Conservation (phyloP, 2,888 invertebrate species). For the Aproaerema taeniolella region DNA sequence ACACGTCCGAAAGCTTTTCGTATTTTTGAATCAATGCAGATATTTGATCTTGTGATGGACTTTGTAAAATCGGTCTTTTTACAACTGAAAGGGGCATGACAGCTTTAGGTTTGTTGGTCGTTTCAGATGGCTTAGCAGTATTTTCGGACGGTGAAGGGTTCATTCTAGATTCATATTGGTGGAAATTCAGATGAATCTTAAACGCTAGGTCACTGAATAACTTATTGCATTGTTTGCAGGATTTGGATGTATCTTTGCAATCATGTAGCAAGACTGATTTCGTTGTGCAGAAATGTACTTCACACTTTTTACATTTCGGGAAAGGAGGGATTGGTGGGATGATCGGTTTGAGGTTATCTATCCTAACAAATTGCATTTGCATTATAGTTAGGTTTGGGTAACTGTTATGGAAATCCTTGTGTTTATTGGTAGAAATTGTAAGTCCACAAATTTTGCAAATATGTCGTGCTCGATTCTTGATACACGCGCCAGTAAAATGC, state of each 20-base stretch:
- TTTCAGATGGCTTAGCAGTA: neutral
- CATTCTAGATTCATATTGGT: constrained; percentile 22
- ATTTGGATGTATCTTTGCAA: constrained; percentile 23
- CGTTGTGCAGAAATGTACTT: constrained; percentile 26
- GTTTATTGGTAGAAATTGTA: constrained; percentile 15
- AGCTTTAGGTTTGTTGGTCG: constrained; percentile 26
- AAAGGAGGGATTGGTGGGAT: constrained; percentile 28
- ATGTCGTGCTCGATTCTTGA: too few relatives aligned
- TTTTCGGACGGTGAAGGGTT: neutral
- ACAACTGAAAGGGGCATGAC: too few relatives aligned
- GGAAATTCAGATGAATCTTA: constrained; percentile 33
- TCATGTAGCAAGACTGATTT: constrained; percentile 15
- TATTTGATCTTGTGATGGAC: too few relatives aligned
- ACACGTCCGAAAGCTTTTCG: constrained; percentile 33
- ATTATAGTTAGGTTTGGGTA: constrained; percentile 21
- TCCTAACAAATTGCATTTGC: constrained; percentile 28
- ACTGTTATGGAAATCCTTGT: constrained; percentile 20
- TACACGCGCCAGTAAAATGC: too few relatives aligned
- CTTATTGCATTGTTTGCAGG: constrained; percentile 30
- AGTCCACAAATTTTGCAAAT: constrained; percentile 39
- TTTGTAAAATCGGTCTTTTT: too few relatives aligned
- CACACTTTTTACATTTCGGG: constrained; percentile 30
- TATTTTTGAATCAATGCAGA: too few relatives aligned
- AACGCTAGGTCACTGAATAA: constrained; percentile 29
- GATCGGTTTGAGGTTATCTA: constrained; percentile 20